Percentiles rank a stretch among this genome's conserved stretches.
These are phyloP conservation scores for Paracanthobrama guichenoti DNA, from an alignment of 2,113 vertebrate species.

Conservation along the genomic window DNA sequence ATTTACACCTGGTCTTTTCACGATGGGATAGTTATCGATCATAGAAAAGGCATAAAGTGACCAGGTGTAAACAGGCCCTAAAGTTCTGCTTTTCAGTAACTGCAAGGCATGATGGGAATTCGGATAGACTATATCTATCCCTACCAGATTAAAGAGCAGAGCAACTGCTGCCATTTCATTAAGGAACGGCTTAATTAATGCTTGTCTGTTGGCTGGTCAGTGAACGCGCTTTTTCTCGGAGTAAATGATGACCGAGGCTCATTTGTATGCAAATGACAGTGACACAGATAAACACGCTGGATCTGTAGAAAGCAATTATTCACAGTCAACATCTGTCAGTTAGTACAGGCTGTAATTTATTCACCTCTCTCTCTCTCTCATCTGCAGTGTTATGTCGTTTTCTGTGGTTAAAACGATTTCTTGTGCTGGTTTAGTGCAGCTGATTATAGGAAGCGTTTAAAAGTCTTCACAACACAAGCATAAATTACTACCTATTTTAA, in stretches of 20 bases:
- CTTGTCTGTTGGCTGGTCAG: slow-evolving; percentile 3
- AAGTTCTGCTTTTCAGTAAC: neutral
- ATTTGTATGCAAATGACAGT: slow-evolving; percentile 73
- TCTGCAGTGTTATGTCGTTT: neutral
- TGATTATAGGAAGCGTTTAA: neutral
- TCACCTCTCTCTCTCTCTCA: slow-evolving; percentile 53
- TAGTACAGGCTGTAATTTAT: neutral
- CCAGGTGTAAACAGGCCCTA: no score
- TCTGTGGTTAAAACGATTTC: neutral
- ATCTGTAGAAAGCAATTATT: slow-evolving; percentile 67
- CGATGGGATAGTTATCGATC: no score
- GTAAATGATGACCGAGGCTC: slow-evolving; percentile 44
- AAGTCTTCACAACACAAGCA: neutral
- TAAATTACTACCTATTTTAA: neutral
- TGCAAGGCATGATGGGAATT: slow-evolving; percentile 18
- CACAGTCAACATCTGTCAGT: slow-evolving; percentile 72
- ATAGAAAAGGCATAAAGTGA: no score
- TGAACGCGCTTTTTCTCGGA: neutral
- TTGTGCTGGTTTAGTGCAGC: neutral
- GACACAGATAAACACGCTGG: slow-evolving; percentile 55
- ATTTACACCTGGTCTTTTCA: no score
- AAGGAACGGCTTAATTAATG: slow-evolving; percentile 4
- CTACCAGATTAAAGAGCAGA: slow-evolving; percentile 16
- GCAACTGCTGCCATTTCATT: slow-evolving; percentile 5
- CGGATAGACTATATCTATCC: neutral